phyloP scores from a whole-genome alignment of 2,888 invertebrate genomes.

The Fissipunctia ypsillon region DNA sequence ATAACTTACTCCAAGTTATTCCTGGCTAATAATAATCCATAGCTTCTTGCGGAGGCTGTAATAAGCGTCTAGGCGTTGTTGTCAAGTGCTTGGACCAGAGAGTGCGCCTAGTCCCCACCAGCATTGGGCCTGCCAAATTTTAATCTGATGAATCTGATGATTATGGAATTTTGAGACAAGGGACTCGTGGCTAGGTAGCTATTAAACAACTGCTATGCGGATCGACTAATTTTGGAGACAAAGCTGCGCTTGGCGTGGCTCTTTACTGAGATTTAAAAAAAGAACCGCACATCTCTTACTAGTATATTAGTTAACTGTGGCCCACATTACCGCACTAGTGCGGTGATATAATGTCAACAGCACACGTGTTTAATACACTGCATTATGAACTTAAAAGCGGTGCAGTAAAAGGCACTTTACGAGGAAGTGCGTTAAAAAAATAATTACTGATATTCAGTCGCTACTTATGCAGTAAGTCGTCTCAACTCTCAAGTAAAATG shows the following conservation, averaged over 20 bases:
- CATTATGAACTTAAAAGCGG: neutral
- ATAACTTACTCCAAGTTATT: constrained; percentile 50
- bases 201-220: neutral
- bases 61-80: constrained; percentile 54
- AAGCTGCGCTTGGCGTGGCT: neutral
- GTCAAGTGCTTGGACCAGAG: constrained; percentile 59
- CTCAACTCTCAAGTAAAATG: neutral
- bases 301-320: neutral
- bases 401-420: neutral
- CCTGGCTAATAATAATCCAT: constrained; percentile 50
- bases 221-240: neutral
- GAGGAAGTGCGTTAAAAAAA: neutral
- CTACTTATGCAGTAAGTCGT: neutral
- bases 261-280: neutral
- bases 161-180: constrained; percentile 21
- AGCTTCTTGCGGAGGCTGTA: constrained; percentile 53
- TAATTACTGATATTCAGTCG: neutral
- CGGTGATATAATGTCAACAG: neutral
- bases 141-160: constrained; percentile 55
- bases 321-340: neutral
- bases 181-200: neutral
- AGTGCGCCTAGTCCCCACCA: constrained; percentile 51
- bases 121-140: constrained; percentile 58
- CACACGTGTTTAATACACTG: neutral
- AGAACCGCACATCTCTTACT: neutral